Evolutionary conservation across 2,113 vertebrate species (phyloP), one percentile per base, ranked within the genome.

Genomic region (Caloenas nicobarica): DNA sequence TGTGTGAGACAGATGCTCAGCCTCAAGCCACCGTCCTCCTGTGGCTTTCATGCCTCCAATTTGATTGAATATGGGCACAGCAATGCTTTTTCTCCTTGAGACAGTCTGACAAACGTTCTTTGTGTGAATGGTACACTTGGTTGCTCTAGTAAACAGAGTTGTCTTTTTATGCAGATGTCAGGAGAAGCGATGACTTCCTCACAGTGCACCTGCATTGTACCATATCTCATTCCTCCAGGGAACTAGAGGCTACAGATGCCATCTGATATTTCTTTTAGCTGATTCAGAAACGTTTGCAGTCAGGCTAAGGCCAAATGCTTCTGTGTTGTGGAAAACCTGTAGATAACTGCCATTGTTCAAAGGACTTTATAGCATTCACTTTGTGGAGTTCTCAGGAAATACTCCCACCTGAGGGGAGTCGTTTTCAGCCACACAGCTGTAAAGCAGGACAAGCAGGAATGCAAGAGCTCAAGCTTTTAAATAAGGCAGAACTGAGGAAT

Each of bases 71-170:
- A 42, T 88, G 95, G 95, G 78, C 93, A 94, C 81, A 95, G 86
- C 65, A 84, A 91, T 77, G 86, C 38, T 91, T 94, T 95, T 95
- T 88, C 83, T 97, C 34, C 66, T 62, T 4, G 1, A 92, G 80
- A 95, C 92, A 95, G 76, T 33, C 58, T 97, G 88, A 98, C 79
- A 96, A 97, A 90, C 81, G 1, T 76, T 94, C 53, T 93, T 97
- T 91, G 57, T 64, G 81, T 76, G 86, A 81, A 28, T 19, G 71
- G 88, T 91, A 71, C 66, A 80, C 94, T 94, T 70, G 16, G 70
- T 53, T 89, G 65, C 70, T 95, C 89, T 46, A 60, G 68, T 92
- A 89, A 96, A 95, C 86, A 91, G 78, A 89, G 72, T 44, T 2
- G 51, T 64, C 82, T 97, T 94, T 93, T 93, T 46, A 93, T 92